phyloP scores from a whole-genome alignment of 2,797 vertebrate species.

The Coranthus polyacanthus region DNA sequence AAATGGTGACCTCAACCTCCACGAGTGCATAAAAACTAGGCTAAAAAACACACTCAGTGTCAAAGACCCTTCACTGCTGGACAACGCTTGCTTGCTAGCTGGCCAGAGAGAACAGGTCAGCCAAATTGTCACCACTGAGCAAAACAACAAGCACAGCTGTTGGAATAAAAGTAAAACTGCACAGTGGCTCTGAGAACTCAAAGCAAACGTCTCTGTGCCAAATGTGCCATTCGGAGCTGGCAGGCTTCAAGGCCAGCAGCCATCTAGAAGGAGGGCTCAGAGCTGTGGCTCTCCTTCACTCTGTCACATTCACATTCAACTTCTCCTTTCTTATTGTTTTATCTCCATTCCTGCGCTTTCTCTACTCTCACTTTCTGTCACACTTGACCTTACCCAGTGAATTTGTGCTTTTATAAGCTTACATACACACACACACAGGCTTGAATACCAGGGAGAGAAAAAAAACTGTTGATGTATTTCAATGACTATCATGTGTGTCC shows the following conservation, averaged over 20 bases:
- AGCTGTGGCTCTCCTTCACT: conserved; percentile 67
- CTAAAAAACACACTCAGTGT: background rate
- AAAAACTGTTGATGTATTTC: conserved; percentile 35
- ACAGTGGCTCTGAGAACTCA: conserved; percentile 46
- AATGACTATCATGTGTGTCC: conserved; percentile 22
- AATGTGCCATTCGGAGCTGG: conserved; percentile 67
- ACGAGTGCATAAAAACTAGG: conserved; percentile 22
- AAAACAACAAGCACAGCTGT: conserved; percentile 38
- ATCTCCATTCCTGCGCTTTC: conserved; percentile 35
- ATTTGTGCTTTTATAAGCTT: conserved; percentile 34
- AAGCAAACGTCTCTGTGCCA: conserved; percentile 57
- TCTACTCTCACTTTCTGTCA: conserved; percentile 30
- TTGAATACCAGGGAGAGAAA: conserved; percentile 12
- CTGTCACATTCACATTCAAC: conserved; percentile 52
- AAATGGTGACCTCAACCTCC: conserved; percentile 26
- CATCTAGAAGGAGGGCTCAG: conserved; percentile 51
- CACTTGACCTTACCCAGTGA: conserved; percentile 21
- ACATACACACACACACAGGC: conserved; percentile 8
- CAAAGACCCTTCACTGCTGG: conserved; percentile 8
- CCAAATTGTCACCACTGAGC: conserved; percentile 36
- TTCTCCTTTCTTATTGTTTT: conserved; percentile 41
- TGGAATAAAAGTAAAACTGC: conserved; percentile 42
- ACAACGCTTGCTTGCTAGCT: background rate
- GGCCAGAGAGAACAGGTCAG: conserved; percentile 27
- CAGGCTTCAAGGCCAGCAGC: conserved; percentile 71